Evolutionary conservation across 2,797 vertebrate genomes (phyloP), one percentile per base, ranked within the genome.

Genomic region (Chrysocyon brachyurus): DNA sequence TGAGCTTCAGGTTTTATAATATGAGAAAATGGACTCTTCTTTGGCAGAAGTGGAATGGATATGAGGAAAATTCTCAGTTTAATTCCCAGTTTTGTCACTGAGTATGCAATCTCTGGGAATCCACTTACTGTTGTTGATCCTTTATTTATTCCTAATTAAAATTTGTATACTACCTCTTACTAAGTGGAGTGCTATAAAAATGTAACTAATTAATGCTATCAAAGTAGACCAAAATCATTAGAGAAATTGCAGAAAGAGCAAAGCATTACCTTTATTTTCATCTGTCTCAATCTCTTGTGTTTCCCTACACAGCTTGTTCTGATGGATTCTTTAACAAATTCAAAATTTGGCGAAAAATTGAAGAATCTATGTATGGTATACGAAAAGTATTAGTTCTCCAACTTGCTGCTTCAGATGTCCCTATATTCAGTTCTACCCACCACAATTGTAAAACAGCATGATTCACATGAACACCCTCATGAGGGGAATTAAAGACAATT

Each of bases 121-220:
- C 82, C 52, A 93, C 12, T 96, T 97, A 94, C 96, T 97, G 86
- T 87, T 91, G 6, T 56, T 94, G 88, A 98, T 97, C 57, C 31
- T 91, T 94, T 95, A 88, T 94, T 88, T 96, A 94, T 84, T 97
- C 63, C 77, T 90, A 90, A 91, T 96, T 94, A 93, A 95, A 91
- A 92, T 78, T 49, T 78, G 31, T 77, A 54, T 90, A 95, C 95
- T 90, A 46, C 61, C 63, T 89, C 73, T 89, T 92, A 94, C 19
- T 82, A 96, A 93, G 82, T 26, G 87, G 57, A n/a, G 46, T 96
- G 36, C 86, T 96, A 85, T 66, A 88, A 87, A 96, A 96, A 78
- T 78, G 24, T 49, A 95, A 81, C 28, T 61, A 85, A 96, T 89
- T 78, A 97, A 75, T 33, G 19, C 19, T 87, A 49, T 68, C 24